These are phyloP conservation scores for Scarus forsteni DNA, from an alignment of 2,797 vertebrate genomes.

Conservation along the genomic window DNA sequence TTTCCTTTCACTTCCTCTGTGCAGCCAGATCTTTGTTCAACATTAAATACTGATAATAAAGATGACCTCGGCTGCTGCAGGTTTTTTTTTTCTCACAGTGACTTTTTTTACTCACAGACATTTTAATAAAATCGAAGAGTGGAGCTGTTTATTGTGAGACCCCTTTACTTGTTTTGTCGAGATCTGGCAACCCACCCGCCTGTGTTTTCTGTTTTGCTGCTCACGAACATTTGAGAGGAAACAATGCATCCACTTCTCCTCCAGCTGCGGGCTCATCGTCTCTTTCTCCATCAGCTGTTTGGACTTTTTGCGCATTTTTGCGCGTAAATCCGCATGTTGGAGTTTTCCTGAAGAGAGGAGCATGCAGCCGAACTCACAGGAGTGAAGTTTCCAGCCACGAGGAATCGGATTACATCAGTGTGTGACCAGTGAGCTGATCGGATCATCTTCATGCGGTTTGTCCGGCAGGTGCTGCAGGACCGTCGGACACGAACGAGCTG, in stretches of 20 bases:
- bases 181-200: too few relatives aligned
- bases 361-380: not conserved
- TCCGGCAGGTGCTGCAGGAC: slow-evolving; percentile 16
- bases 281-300: not conserved
- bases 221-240: not conserved
- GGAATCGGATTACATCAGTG: not conserved
- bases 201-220: not conserved
- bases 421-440: not conserved
- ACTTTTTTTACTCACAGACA: not conserved
- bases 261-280: rapidly evolving
- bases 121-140: too few relatives aligned
- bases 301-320: not conserved
- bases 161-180: too few relatives aligned
- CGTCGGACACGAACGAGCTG: slow-evolving; percentile 11
- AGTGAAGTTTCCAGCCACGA: slow-evolving; percentile 9
- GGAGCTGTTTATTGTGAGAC: too few relatives aligned
- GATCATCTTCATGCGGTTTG: slow-evolving; percentile 34
- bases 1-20: too few relatives aligned
- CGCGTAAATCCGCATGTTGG: not conserved
- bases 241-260: not conserved
- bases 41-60: too few relatives aligned
- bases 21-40: too few relatives aligned
- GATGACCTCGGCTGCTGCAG: not conserved
- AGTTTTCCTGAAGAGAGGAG: not conserved
- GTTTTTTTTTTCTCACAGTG: too few relatives aligned